Evolutionary conservation across 1,140 invertebrate genomes (phyloP), one percentile per base, ranked within the genome.

Genomic region (Zaprionus davidi): DNA sequence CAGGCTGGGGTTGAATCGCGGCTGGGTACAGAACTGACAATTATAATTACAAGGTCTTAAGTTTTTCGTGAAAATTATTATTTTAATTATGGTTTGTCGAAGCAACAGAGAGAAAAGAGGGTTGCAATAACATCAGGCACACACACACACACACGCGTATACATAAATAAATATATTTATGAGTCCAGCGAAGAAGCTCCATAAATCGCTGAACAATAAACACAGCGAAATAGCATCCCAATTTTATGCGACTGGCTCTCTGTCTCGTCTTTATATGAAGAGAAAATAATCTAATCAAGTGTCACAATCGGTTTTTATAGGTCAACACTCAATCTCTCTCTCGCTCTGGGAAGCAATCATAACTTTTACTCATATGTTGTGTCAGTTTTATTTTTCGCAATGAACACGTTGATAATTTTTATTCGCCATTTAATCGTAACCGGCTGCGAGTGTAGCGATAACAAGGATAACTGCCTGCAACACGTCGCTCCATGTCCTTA

Each of bases 1-100:
- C 31, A 2, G 31, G 31, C 57, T 64, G 67, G 85, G 85, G 81
- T 85, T 81, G 85, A 71, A 71, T 57, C 53, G 71, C 65, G 65
- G 53, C 53, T 59, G 73, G 38, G 58, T 41, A n/a, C 72, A 70
- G 78, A 86, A 90, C 85, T 90, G 85, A 90, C 85, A 88, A 90
- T 90, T 88, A 88, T 90, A 88, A 88, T 88, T 88, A 88, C 85
- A 90, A 79, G 72, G 85, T 90, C 85, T 88, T 88, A 90, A 85
- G 85, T 85, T 88, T 88, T 88, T 84, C 84, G 69, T 88, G 76
- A 88, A 88, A 85, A 88, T 88, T 88, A 88, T 88, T 90, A 88
- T 87, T 87, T 88, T 88, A 88, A 88, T 88, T 88, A 86, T 77
- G 83, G 68, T 65, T 63, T 36, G 51, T 38, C 56, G 7, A 20